A percentile compares a stretch with the other conserved stretches of the same genome.
phyloP scores from a whole-genome alignment of 2,797 vertebrate species.

The Crypturellus tataupa region DNA sequence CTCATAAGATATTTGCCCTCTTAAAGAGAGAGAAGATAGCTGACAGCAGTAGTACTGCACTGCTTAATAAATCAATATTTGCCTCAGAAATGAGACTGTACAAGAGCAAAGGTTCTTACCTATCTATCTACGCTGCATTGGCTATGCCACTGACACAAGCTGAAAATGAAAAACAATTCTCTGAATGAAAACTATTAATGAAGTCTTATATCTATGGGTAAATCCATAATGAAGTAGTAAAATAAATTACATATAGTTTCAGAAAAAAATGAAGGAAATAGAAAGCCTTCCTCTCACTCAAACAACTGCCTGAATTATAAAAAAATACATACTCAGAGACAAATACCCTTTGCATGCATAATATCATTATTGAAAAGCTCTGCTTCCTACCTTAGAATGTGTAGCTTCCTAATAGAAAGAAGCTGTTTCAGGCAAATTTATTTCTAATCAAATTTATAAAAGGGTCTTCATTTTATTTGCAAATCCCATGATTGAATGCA shows the following conservation, averaged over 20 bases:
- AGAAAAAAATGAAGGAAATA: background rate
- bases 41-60: background rate
- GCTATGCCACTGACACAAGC: background rate
- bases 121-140: background rate
- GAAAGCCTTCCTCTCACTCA: background rate
- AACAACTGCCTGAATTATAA: background rate
- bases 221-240: background rate
- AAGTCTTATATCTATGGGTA: background rate
- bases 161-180: background rate
- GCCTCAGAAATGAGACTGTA: background rate
- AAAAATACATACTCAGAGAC: background rate
- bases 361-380: accelerated
- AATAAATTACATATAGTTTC: background rate
- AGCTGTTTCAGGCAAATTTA: background rate
- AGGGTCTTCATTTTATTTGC: background rate
- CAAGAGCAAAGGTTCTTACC: background rate
- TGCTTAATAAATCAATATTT: background rate
- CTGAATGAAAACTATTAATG: background rate
- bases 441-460: background rate
- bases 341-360: background rate
- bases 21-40: background rate
- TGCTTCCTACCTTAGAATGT: background rate
- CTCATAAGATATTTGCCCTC: background rate
- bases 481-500: background rate
- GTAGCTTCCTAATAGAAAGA: background rate